Base-by-base conservation (phyloP, 92 coral and sea anemone species). In the Palythoa grandis region DNA sequence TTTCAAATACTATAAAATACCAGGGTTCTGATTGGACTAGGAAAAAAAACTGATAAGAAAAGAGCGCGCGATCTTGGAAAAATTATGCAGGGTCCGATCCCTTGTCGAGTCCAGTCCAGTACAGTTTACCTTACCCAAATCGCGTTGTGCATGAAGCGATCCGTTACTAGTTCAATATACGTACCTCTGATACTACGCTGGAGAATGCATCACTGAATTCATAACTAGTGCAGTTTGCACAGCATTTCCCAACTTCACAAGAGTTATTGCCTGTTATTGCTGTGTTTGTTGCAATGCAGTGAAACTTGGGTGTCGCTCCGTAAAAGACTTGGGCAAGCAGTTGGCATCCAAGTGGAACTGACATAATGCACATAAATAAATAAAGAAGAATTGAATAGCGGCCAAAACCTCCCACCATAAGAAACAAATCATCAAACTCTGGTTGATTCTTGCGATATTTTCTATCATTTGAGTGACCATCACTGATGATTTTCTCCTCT, bases 361-460 rank as follows among this genome's bases (percentile, higher is more conserved):
- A 92, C 47, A 92, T 57, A 23, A 87, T n/a, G 63, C 94, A 92
- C 87, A 92, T 84, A 54, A 92, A 94, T 4, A 86, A 75, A 66
- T 86, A 94, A 1, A 94, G 92, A 37, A 68, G 74, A n/a, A 79
- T 52, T 15, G 87, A 89, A 61, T 83, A 94, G 25, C 98, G 92
- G 2, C 95, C 98, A 70, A 94, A 94, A 7, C 98, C 95, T 4
- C 98, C 98, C 15, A 89, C 94, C n/a, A 90, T 52, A 15, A 58
- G 23, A 40, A 92, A 72, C 13, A 94, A 88, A 54, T 92, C 95
- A 54, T 94, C 98, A 48, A 94, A 94, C 35, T 94, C 87, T 23
- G 78, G 86, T 22, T 38, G 70, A 69, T 84, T 72, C 61, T 24
- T 48, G 38, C 38, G 23, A 24, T 7, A 47, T 6, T 17, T 29